Base-by-base conservation (phyloP, 2,888 invertebrate species). In the Zaprionus lineosus region DNA sequence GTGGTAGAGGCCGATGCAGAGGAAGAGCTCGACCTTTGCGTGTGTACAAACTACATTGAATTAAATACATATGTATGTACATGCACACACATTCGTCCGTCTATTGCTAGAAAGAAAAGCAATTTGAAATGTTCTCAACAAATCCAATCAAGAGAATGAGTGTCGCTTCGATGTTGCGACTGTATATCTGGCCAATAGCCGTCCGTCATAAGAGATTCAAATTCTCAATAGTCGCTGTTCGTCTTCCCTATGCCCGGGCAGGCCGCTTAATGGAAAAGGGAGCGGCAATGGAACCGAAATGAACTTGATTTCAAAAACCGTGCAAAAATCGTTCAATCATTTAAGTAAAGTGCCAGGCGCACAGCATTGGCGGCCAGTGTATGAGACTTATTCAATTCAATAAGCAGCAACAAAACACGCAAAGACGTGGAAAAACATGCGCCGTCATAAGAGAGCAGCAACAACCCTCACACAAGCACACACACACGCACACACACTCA, bases 281-380 rank as follows among this genome's bases (percentile, higher is more conserved):
- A 73, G 55, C 57, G 50, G 50, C 44, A 72, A 68, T 52, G 55
- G 63, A 82, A 66, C 67, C 60, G 41, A 63, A 82, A 69, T 74
- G 65, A 78, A 84, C 67, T 78, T 84, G 60, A 63, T 74, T 66
- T 67, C 53, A 64, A 58, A 81, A 86, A 86, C 87, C 76, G 84
- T 87, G 84, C 84, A 86, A 84, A 85, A 82, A 84, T 86, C 86
- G 84, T 85, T 85, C 84, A 85, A 85, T 87, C 86, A 84, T 78
- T 86, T 73, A 78, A 81, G 78, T 78, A 66, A 78, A 69, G 28
- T 48, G 52, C 53, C 86, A 82, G 84, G 87, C 73, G 69, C 47
- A 1, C 73, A 84, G 63, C 31, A 48, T 3, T 1, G 3, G 1
- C 39, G 67, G 48, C 24, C 34, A 3, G 47, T 21, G 53, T 18